Conservation (phyloP, 2,888 invertebrate species). For the Rhimphoctona megacephalus region DNA sequence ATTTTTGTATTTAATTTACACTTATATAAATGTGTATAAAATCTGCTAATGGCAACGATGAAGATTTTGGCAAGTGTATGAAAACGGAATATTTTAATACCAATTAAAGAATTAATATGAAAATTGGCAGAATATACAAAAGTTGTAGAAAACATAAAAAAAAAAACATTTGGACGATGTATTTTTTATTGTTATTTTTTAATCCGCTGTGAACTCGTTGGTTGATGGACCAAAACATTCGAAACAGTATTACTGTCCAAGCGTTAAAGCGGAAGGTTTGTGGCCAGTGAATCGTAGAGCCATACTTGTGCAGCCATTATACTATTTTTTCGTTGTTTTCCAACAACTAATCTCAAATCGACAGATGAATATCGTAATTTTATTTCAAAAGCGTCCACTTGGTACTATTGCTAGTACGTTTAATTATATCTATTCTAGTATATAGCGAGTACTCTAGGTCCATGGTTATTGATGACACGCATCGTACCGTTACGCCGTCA, state of each 20-base stretch:
- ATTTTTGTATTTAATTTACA: too few species aligned
- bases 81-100: too few species aligned
- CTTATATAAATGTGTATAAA: too few species aligned
- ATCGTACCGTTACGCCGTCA: constrained; percentile 81
- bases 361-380: background rate
- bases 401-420: background rate
- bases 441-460: constrained; percentile 31
- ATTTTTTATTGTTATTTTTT: background rate
- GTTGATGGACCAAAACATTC: constrained; percentile 41
- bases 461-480: constrained; percentile 72
- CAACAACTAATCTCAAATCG: background rate
- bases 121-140: background rate
- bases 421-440: constrained; percentile 5
- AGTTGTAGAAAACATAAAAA: background rate
- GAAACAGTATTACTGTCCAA: constrained; percentile 32
- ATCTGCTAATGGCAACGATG: too few species aligned
- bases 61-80: too few species aligned
- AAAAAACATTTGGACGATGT: background rate
- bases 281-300: constrained; percentile 41
- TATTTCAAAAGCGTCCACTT: background rate
- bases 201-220: constrained; percentile 45
- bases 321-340: constrained; percentile 18
- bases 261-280: constrained; percentile 36
- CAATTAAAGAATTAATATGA: background rate
- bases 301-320: constrained; percentile 13